Conservation (phyloP, 53 echinoderm and acorn worm species). For the Hippasteria phrygiana region DNA sequence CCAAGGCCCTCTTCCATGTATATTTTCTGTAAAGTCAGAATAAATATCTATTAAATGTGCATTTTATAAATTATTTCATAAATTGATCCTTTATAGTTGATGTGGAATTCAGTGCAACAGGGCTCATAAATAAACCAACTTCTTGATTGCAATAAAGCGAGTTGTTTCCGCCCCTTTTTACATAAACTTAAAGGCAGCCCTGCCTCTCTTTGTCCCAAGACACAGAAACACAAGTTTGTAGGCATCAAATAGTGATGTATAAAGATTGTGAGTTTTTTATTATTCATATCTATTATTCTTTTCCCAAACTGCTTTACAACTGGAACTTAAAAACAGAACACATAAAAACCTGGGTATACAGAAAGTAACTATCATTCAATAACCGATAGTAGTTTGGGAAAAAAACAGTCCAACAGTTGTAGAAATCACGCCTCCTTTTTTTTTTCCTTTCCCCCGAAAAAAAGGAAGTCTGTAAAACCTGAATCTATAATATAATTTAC, state of each 20-base stretch:
- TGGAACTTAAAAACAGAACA: constrained; percentile 21
- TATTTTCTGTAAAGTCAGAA: too few relatives aligned
- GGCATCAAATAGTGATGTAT: neutral
- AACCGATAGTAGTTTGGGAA: neutral
- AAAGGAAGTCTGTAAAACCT: neutral
- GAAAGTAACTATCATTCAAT: neutral
- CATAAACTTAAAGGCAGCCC: too few relatives aligned
- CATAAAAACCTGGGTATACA: constrained; percentile 50
- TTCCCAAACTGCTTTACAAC: constrained; percentile 3
- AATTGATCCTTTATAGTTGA: too few relatives aligned
- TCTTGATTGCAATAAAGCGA: too few relatives aligned
- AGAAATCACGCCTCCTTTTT: neutral
- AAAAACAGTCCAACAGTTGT: neutral
- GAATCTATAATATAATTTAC: constrained; percentile 61
- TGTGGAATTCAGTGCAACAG: too few relatives aligned
- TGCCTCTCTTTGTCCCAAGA: neutral
- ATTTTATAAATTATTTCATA: too few relatives aligned
- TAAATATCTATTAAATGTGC: too few relatives aligned
- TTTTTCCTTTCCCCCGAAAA: neutral
- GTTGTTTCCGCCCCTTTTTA: too few relatives aligned
- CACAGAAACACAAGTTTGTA: neutral
- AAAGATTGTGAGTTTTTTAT: constrained; percentile 10
- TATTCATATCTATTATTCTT: neutral
- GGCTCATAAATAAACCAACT: too few relatives aligned
- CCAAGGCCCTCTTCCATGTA: too few relatives aligned